Evolutionary conservation across 2,888 invertebrate genomes (phyloP).

Genomic region (Drosophila affinis): DNA sequence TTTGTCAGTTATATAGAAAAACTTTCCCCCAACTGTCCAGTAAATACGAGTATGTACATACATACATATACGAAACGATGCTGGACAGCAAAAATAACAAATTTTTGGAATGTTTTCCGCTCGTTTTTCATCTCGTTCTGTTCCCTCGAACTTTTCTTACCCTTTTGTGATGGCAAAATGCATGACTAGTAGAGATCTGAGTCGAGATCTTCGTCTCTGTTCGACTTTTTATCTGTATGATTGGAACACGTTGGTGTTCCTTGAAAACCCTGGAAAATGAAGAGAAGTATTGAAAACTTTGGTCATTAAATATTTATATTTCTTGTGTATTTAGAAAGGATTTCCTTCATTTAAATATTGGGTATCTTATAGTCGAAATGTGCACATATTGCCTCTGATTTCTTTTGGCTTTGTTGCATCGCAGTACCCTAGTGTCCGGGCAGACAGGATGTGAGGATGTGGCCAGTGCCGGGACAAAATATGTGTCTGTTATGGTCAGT

Average conservation of each 20-base stretch:
- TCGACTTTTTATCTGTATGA: background rate
- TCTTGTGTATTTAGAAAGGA: background rate
- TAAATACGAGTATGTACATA: constrained; percentile 35
- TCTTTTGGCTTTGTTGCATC: constrained; percentile 13
- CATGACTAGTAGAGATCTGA: background rate
- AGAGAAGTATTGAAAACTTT: background rate
- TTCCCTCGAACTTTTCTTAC: constrained; percentile 5
- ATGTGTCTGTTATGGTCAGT: constrained; percentile 82
- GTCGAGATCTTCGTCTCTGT: background rate
- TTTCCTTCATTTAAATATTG: background rate
- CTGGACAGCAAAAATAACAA: constrained; percentile 62
- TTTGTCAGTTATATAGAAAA: constrained; percentile 51
- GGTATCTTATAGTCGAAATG: background rate
- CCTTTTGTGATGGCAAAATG: background rate
- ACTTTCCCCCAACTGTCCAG: constrained; percentile 46
- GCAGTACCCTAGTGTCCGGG: constrained; percentile 44
- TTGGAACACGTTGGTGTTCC: too few species aligned
- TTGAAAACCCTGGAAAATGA: too few species aligned
- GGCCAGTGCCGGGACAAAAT: constrained; percentile 79
- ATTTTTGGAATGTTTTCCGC: constrained; percentile 76
- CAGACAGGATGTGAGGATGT: constrained; percentile 66
- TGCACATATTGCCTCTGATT: background rate
- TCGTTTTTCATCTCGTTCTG: constrained; percentile 55
- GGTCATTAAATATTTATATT: too few species aligned
- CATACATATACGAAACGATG: constrained; percentile 17